Conservation (phyloP, 2,113 vertebrate species). For the Podilymbus podiceps region DNA sequence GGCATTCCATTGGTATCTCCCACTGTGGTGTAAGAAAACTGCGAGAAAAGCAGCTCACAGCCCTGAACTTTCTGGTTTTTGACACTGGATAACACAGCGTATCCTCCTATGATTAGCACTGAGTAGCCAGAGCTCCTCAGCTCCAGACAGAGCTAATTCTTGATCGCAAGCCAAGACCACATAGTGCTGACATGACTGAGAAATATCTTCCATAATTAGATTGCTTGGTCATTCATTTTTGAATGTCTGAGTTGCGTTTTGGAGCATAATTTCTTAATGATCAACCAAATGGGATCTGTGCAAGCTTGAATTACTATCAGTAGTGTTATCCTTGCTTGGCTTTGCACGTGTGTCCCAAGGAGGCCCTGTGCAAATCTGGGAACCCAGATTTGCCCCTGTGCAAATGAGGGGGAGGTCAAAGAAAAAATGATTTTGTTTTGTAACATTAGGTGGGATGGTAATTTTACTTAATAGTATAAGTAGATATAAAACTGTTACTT, state of each 20-base stretch:
- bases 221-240: conserved; percentile 66
- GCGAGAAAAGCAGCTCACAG: background rate
- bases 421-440: background rate
- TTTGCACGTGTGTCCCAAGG: background rate
- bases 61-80: background rate
- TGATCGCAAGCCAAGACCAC: conserved; percentile 51
- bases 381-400: background rate
- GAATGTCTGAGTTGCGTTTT: conserved; percentile 44
- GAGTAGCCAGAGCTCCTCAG: conserved; percentile 8
- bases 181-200: conserved; percentile 65
- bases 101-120: background rate
- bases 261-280: conserved; percentile 33
- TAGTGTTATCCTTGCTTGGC: background rate
- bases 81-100: background rate
- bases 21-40: background rate
- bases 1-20: background rate
- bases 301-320: background rate
- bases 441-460: background rate
- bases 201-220: conserved; percentile 67
- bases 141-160: conserved; percentile 60
- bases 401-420: background rate
- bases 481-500: background rate
- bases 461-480: background rate
- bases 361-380: background rate
- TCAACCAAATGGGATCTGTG: background rate